Conservation (phyloP, 2,888 invertebrate species). For the Pammene aurita region DNA sequence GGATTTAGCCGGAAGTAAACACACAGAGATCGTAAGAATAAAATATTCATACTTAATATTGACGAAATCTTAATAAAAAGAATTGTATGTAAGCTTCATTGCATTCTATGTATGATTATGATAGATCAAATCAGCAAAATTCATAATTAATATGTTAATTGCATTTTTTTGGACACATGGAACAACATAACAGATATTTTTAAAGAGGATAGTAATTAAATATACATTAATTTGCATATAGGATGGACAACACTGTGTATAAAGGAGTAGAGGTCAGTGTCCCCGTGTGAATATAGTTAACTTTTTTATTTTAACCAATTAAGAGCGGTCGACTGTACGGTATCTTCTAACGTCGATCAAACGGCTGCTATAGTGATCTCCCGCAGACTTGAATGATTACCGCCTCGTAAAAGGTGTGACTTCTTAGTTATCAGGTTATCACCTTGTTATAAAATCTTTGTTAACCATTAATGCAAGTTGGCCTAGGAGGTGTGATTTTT, state of each 20-base stretch:
- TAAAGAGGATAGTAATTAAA: constrained; percentile 64
- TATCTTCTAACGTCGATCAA: constrained; percentile 10
- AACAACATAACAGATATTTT: constrained; percentile 58
- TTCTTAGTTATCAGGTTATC: constrained; percentile 31
- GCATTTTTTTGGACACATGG: constrained; percentile 50
- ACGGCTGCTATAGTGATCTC: constrained; percentile 16
- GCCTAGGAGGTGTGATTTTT: constrained; percentile 7
- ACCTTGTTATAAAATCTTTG: constrained; percentile 24
- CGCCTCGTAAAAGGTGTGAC: constrained; percentile 32
- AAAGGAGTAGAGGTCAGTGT: constrained; percentile 63
- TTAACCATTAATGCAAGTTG: constrained; percentile 16
- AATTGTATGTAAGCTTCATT: not conserved
- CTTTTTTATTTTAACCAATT: constrained; percentile 18
- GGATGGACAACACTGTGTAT: constrained; percentile 58
- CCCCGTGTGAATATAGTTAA: constrained; percentile 60
- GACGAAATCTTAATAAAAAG: not conserved
- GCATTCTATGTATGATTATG: constrained; percentile 6
- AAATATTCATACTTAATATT: too few relatives aligned
- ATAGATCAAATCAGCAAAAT: constrained; percentile 51
- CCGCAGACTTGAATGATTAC: not conserved
- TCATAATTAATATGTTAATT: constrained; percentile 61
- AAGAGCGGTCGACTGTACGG: constrained; percentile 14
- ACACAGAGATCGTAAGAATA: too few relatives aligned
- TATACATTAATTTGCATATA: constrained; percentile 69
- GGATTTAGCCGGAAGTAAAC: too few relatives aligned